Evolutionary conservation across 2,888 invertebrate genomes (phyloP).

Genomic region (Tachystola acroxantha): DNA sequence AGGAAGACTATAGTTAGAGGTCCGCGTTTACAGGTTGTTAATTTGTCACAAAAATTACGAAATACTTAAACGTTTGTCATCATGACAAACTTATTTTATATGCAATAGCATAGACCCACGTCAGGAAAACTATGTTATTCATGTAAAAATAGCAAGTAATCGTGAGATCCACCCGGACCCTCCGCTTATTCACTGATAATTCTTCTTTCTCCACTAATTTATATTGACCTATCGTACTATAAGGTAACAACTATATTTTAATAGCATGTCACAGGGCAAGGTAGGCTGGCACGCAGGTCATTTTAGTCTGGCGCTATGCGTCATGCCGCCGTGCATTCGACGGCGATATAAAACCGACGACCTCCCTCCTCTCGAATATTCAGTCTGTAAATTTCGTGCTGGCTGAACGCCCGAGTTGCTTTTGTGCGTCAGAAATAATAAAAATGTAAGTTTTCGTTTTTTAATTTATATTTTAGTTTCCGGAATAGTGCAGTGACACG

Average conservation of each 20-base stretch:
- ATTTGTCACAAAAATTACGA: too few relatives aligned
- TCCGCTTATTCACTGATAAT: neutral
- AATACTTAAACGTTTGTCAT: too few relatives aligned
- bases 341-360: constrained; percentile 38
- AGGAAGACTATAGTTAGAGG: too few relatives aligned
- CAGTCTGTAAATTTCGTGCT: constrained; percentile 28
- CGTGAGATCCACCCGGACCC: neutral
- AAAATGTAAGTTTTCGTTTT: constrained; percentile 40
- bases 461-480: constrained; percentile 8
- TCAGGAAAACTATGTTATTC: neutral
- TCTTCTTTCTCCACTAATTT: too few relatives aligned
- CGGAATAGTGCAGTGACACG: constrained; percentile 7
- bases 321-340: constrained; percentile 24
- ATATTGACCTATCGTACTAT: too few relatives aligned
- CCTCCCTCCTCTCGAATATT: constrained; percentile 48
- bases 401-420: constrained; percentile 25
- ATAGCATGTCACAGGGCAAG: too few relatives aligned
- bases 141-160: constrained; percentile 7
- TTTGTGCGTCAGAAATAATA: constrained; percentile 24
- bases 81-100: too few relatives aligned
- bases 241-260: too few relatives aligned
- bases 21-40: too few relatives aligned
- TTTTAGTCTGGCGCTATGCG: constrained; percentile 20
- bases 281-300: too few relatives aligned
- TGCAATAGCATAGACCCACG: too few relatives aligned